Evolutionary conservation across 2,113 vertebrate species (phyloP).

Genomic region (Serilophus lunatus): DNA sequence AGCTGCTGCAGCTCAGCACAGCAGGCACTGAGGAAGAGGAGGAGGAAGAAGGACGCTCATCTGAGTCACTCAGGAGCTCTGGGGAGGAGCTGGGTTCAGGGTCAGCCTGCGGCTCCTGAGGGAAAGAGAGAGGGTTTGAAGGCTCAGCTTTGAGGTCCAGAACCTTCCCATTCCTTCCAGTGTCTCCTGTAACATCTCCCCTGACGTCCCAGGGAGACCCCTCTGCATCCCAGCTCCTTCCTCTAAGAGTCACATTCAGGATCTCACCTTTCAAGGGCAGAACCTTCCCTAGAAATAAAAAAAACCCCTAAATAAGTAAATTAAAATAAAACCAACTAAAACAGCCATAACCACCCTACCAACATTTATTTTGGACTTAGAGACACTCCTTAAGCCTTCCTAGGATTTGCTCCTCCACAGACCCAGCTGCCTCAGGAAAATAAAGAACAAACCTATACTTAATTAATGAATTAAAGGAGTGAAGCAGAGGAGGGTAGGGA

Average conservation of each 20-base stretch:
- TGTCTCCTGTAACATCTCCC: fast-evolving
- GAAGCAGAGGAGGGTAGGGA: neutral
- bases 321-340: neutral
- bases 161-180: neutral
- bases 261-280: neutral
- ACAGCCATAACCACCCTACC: too few relatives aligned
- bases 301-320: neutral
- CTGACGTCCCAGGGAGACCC: too few relatives aligned
- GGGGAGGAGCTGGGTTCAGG: neutral
- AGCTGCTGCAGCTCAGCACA: neutral
- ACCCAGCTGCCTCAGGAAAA: neutral
- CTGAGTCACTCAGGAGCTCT: neutral
- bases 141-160: neutral
- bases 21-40: neutral
- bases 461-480: neutral
- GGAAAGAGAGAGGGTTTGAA: neutral
- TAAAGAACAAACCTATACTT: neutral
- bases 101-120: neutral
- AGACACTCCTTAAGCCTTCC: fast-evolving
- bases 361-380: neutral
- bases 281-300: neutral
- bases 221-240: neutral
- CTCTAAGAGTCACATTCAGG: neutral
- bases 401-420: neutral
- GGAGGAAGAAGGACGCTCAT: neutral